Percentiles rank a stretch among this genome's conserved stretches.
phyloP scores from a whole-genome alignment of 2,888 invertebrate species.

The Ochropleura plecta region DNA sequence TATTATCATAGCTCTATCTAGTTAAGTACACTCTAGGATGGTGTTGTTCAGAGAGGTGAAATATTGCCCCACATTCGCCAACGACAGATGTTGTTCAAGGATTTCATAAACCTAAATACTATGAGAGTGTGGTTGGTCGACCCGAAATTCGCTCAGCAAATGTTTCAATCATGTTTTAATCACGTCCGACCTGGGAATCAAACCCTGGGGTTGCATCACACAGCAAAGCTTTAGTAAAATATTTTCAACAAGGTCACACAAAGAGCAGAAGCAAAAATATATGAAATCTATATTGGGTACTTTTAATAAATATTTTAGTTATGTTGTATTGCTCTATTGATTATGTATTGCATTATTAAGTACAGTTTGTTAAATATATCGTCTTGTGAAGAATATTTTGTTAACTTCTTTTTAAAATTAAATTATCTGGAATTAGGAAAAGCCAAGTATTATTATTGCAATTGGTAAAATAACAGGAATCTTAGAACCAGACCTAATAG shows the following conservation, averaged over 20 bases:
- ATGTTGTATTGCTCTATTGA: neutral
- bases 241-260: conserved; percentile 8
- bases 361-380: neutral
- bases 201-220: neutral
- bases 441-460: neutral
- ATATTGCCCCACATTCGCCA: conserved; percentile 7
- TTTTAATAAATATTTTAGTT: neutral
- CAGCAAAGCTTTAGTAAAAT: neutral
- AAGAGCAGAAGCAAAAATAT: neutral
- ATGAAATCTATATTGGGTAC: neutral
- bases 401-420: neutral
- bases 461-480: neutral
- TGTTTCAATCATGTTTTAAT: neutral
- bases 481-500: neutral
- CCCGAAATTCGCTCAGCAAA: neutral
- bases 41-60: neutral
- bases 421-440: neutral
- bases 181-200: neutral
- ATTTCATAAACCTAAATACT: neutral
- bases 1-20: neutral
- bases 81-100: neutral
- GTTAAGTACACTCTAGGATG: neutral
- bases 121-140: neutral
- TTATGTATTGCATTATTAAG: neutral
- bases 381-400: neutral